phyloP scores from a whole-genome alignment of 2,888 invertebrate species.

The Hyppa rectilinea region DNA sequence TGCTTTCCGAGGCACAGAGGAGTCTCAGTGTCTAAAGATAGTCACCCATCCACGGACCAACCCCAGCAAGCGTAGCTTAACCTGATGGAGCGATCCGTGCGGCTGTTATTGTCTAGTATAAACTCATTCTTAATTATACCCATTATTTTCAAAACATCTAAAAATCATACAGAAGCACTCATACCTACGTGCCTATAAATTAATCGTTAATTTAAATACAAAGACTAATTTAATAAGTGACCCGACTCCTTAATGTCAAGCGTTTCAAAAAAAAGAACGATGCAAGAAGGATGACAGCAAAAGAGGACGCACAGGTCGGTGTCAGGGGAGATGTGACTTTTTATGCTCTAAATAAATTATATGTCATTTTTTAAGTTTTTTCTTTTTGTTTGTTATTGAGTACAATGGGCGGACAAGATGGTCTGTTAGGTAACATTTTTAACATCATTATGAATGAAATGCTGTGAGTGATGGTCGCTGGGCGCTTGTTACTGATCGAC shows the following conservation, averaged over 20 bases:
- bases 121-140: too few species aligned
- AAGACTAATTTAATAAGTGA: slow-evolving; percentile 91
- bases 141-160: too few species aligned
- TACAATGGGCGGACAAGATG: slow-evolving; percentile 90
- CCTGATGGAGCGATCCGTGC: too few species aligned
- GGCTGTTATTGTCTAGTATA: too few species aligned
- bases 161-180: slow-evolving; percentile 74
- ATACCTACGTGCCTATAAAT: slow-evolving; percentile 79
- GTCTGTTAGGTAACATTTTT: slow-evolving; percentile 89
- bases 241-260: slow-evolving; percentile 88
- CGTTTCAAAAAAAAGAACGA: slow-evolving; percentile 82
- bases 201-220: slow-evolving; percentile 90
- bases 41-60: too few species aligned
- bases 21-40: too few species aligned
- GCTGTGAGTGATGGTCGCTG: slow-evolving; percentile 84
- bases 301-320: slow-evolving; percentile 84
- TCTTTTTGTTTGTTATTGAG: slow-evolving; percentile 85
- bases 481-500: slow-evolving; percentile 51
- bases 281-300: slow-evolving; percentile 84
- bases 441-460: slow-evolving; percentile 91
- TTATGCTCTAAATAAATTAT: slow-evolving; percentile 89
- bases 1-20: too few species aligned
- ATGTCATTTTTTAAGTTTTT: slow-evolving; percentile 88
- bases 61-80: too few species aligned
- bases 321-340: slow-evolving; percentile 88